A percentile compares a stretch with the other conserved stretches of the same genome.
Conservation (phyloP, 2,888 invertebrate species). For the Luperina testacea region DNA sequence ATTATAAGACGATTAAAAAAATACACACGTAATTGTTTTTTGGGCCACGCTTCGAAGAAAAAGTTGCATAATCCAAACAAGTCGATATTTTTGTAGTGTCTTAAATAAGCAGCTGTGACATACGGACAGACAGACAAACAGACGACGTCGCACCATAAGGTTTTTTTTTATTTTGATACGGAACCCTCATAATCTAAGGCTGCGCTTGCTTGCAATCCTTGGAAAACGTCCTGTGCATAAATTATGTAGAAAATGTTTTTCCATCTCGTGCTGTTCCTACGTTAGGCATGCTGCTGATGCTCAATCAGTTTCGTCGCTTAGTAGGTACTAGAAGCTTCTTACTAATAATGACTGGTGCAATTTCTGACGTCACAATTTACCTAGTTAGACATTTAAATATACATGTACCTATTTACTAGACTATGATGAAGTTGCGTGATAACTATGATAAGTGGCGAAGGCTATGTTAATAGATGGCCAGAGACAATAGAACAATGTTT, state of each 20-base stretch:
- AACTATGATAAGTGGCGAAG: constrained; percentile 79
- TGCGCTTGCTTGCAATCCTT: background rate
- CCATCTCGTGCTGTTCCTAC: background rate
- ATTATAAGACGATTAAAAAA: too few species aligned
- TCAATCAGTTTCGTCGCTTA: background rate
- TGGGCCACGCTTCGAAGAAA: background rate
- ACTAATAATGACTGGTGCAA: constrained; percentile 13
- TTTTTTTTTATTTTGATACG: background rate
- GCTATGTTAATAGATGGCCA: constrained; percentile 81
- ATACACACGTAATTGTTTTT: background rate
- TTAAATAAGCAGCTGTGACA: background rate
- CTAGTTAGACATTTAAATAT: constrained; percentile 35
- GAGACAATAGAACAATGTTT: constrained; percentile 88
- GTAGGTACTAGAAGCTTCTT: background rate
- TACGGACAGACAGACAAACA: background rate
- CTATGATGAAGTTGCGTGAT: constrained; percentile 79
- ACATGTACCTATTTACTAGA: constrained; percentile 54
- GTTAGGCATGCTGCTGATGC: background rate
- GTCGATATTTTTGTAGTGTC: too few species aligned
- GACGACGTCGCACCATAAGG: background rate
- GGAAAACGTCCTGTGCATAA: background rate
- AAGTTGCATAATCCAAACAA: background rate
- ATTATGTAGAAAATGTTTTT: background rate
- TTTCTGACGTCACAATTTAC: constrained; percentile 44
- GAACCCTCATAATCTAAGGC: background rate